Evolutionary conservation across 2,113 vertebrate species (phyloP).

Genomic region (Pygoscelis adeliae): DNA sequence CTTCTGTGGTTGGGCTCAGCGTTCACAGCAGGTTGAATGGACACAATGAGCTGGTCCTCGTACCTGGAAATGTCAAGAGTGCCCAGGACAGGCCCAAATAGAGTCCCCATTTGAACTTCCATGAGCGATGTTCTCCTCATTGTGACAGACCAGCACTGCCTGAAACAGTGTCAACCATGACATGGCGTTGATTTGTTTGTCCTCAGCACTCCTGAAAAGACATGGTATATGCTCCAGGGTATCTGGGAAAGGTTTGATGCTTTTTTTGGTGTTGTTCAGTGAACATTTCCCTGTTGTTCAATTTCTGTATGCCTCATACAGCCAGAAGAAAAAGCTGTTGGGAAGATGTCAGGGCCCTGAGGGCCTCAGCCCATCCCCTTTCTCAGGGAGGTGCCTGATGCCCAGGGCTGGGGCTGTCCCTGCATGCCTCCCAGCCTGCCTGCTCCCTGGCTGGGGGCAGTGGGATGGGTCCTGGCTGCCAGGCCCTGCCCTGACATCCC

Average conservation of each 20-base stretch:
- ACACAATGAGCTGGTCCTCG: not conserved
- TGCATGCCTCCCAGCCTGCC: not conserved
- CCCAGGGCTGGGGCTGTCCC: not conserved
- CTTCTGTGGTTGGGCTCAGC: not conserved
- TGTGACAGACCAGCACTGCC: accelerated
- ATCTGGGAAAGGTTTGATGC: not conserved
- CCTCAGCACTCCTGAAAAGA: not conserved
- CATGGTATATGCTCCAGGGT: too few species aligned
- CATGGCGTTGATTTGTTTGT: not conserved
- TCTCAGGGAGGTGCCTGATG: not conserved
- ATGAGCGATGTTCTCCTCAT: not conserved
- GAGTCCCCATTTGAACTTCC: not conserved
- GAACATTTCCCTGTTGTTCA: not conserved
- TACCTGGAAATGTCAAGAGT: not conserved
- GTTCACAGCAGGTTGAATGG: not conserved
- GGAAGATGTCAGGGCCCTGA: not conserved
- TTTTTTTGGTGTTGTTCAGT: not conserved
- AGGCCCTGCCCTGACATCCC: not conserved
- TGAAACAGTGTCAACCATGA: not conserved
- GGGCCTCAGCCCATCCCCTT: not conserved
- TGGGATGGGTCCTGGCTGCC: not conserved
- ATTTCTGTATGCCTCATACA: not conserved
- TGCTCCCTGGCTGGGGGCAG: not conserved
- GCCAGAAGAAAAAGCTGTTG: not conserved
- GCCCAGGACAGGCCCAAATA: not conserved